A percentile compares a stretch with the other conserved stretches of the same genome.
Conservation (phyloP, 2,797 vertebrate species). For the Chaetodon trifasciatus region DNA sequence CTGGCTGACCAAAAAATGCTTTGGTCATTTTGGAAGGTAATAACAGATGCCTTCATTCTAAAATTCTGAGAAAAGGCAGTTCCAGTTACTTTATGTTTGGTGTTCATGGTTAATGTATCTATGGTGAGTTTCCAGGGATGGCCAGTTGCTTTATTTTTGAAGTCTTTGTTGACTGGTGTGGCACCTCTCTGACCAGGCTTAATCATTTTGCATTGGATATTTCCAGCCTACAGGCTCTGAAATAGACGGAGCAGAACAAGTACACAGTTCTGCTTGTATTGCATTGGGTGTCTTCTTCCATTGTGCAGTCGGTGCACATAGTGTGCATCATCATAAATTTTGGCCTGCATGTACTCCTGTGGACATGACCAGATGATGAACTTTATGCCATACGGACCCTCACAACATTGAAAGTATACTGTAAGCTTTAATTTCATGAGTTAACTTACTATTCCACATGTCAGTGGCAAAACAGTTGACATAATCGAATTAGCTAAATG, state of each 20-base stretch:
- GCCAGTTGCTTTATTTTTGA: neutral
- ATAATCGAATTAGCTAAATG: neutral
- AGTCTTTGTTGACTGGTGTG: neutral
- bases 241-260: no score
- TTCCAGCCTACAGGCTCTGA: no score
- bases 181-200: no score
- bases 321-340: no score
- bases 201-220: no score
- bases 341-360: neutral
- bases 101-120: neutral
- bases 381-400: neutral
- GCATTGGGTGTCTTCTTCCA: no score
- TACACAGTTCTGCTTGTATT: no score
- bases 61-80: neutral
- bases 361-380: neutral
- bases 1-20: neutral
- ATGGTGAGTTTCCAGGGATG: neutral
- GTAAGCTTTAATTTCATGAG: neutral
- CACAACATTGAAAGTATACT: neutral
- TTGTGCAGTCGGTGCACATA: no score
- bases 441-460: neutral
- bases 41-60: neutral
- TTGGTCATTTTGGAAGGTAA: neutral
- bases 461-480: no score
- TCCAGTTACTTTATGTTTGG: neutral